Evolutionary conservation across 1,140 invertebrate genomes (phyloP).

Genomic region (Drosophila lini): DNA sequence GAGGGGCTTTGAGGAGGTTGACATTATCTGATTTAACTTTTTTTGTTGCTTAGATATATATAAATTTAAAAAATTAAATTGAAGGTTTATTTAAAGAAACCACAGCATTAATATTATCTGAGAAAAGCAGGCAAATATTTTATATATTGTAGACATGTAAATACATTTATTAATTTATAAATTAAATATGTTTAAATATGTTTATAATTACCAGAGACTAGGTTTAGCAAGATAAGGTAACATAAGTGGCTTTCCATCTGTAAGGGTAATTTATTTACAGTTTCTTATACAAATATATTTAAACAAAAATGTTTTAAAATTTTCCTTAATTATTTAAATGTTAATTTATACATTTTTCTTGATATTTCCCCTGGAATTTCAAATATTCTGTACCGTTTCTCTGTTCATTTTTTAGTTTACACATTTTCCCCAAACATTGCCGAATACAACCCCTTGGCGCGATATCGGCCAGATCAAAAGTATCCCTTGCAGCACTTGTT

Average conservation of each 20-base stretch:
- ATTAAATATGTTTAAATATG: too few species aligned
- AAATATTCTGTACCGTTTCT: not conserved
- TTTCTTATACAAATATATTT: too few species aligned
- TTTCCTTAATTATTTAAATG: not conserved
- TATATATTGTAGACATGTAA: not conserved
- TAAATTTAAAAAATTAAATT: not conserved
- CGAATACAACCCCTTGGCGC: slow-evolving; percentile 15
- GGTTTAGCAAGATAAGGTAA: too few species aligned
- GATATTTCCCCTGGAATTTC: not conserved
- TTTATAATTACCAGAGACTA: too few species aligned
- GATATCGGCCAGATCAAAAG: slow-evolving; percentile 65
- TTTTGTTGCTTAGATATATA: not conserved
- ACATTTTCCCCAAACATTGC: slow-evolving; percentile 1
- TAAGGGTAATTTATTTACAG: too few species aligned
- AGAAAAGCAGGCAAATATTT: not conserved
- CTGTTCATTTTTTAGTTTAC: not conserved
- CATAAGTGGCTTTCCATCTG: too few species aligned
- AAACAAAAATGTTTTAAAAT: not conserved
- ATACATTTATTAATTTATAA: too few species aligned
- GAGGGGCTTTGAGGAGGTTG: not conserved
- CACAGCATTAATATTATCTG: not conserved
- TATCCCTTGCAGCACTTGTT: slow-evolving; percentile 57
- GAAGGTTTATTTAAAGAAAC: not conserved
- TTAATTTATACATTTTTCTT: not conserved
- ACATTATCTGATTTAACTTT: slow-evolving; percentile 1